phyloP scores from a whole-genome alignment of 2,888 invertebrate genomes.

The Chymomyza fuscimana region DNA sequence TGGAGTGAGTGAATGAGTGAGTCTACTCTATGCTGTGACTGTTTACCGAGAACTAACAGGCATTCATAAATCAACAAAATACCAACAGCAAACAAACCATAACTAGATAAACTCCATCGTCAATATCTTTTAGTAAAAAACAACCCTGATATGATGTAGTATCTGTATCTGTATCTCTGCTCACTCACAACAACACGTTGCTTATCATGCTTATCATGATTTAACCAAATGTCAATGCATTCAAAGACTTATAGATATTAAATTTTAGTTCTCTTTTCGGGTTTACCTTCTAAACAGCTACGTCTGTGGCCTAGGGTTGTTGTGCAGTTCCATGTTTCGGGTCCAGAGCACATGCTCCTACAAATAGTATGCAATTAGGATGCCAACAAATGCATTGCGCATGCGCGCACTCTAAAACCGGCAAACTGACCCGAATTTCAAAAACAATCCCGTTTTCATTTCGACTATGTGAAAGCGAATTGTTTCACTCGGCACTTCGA shows the following conservation, averaged over 20 bases:
- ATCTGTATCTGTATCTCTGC: slow-evolving; percentile 25
- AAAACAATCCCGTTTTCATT: slow-evolving; percentile 4
- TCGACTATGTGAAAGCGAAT: slow-evolving; percentile 24
- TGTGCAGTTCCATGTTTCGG: background rate
- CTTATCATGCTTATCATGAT: slow-evolving; percentile 41
- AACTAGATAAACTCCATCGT: slow-evolving; percentile 36
- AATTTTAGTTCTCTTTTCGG: slow-evolving; percentile 25
- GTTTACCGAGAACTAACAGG: slow-evolving; percentile 9
- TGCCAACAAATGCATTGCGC: background rate
- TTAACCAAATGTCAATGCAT: background rate
- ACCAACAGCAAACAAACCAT: slow-evolving; percentile 21
- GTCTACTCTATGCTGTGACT: too few species aligned
- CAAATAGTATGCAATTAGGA: background rate
- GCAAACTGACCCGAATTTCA: background rate
- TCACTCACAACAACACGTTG: slow-evolving; percentile 31
- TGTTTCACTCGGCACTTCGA: slow-evolving; percentile 2
- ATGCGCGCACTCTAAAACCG: slow-evolving; percentile 8
- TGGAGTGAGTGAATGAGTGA: background rate
- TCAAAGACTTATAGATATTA: background rate
- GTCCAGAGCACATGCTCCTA: background rate
- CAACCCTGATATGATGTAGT: background rate
- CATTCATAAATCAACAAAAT: slow-evolving; percentile 17
- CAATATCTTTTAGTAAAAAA: slow-evolving; percentile 19
- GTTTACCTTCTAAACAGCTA: slow-evolving; percentile 11
- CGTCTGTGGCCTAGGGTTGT: slow-evolving; percentile 19